phyloP scores from a whole-genome alignment of 2,113 vertebrate genomes.

The Urocynchramus pylzowi region DNA sequence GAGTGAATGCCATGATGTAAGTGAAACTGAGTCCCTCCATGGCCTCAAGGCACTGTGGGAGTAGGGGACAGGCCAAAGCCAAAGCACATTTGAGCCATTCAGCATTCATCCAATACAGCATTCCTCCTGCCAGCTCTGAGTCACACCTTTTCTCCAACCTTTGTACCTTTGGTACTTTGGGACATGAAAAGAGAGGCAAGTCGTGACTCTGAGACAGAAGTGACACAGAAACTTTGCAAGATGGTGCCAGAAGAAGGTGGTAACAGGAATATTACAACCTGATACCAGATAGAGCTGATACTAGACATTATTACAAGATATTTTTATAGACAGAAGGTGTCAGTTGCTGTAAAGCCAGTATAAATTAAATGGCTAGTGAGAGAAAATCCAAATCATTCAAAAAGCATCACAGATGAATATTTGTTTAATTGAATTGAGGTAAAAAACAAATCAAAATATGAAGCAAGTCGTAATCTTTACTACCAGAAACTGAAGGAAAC shows the following conservation, averaged over 20 bases:
- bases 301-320: neutral
- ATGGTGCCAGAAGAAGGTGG: fast-evolving
- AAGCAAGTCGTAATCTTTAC: neutral
- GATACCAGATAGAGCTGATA: neutral
- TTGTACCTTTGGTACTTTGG: neutral
- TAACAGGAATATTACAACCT: neutral
- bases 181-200: neutral
- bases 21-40: neutral
- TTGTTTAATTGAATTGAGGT: neutral
- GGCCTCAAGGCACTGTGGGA: neutral
- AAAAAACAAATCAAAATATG: neutral
- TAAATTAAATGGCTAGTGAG: neutral
- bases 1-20: neutral
- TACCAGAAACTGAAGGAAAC: neutral
- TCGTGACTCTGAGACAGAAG: neutral
- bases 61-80: neutral
- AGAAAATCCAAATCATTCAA: neutral
- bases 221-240: neutral
- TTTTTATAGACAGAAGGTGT: neutral
- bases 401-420: neutral
- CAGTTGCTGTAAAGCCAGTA: neutral
- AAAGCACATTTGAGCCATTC: neutral
- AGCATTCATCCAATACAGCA: neutral
- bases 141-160: neutral
- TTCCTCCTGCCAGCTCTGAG: neutral